Percentiles rank a stretch among this genome's conserved stretches.
These are phyloP conservation scores for Calvadosia cruxmelitensis DNA, from an alignment of 30 jellyfish, hydroid and myxozoan species.

Conservation along the genomic window DNA sequence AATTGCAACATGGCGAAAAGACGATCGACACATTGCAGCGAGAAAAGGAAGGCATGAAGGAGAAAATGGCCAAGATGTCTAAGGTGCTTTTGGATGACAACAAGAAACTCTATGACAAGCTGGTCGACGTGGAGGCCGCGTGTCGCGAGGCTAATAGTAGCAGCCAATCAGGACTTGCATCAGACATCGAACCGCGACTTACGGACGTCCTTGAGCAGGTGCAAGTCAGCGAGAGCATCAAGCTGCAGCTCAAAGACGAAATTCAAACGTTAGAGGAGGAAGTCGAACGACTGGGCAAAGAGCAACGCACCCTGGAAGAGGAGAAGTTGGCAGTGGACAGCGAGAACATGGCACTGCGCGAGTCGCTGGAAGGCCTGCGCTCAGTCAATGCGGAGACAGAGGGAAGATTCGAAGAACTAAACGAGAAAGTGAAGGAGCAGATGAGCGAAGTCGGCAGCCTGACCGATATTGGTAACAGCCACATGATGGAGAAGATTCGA, in stretches of 20 bases:
- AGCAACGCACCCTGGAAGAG: conserved; percentile 44
- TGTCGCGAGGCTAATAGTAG: not conserved
- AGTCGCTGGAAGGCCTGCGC: conserved; percentile 37
- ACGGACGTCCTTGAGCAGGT: not conserved
- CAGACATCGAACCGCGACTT: not conserved
- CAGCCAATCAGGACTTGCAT: no score
- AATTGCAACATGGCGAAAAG: conserved; percentile 84
- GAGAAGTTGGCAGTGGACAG: conserved; percentile 46
- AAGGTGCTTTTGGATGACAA: conserved; percentile 23
- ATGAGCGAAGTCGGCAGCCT: conserved; percentile 31
- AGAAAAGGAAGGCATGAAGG: conserved; percentile 74
- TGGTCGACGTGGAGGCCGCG: not conserved
- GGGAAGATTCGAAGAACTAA: conserved; percentile 44
- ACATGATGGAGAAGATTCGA: conserved; percentile 15
- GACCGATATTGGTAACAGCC: not conserved
- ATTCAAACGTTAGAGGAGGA: not conserved
- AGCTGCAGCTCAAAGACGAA: not conserved
- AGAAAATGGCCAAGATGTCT: conserved; percentile 32
- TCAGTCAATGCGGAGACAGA: conserved; percentile 75
- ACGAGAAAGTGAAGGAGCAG: conserved; percentile 47
- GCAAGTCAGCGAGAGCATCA: not conserved
- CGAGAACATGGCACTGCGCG: conserved; percentile 71
- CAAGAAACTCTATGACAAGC: conserved; percentile 9
- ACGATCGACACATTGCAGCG: conserved; percentile 72
- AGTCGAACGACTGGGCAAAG: not conserved